Base-by-base conservation (phyloP, 2,113 vertebrate genomes). In the Herpetotheres cachinnans region DNA sequence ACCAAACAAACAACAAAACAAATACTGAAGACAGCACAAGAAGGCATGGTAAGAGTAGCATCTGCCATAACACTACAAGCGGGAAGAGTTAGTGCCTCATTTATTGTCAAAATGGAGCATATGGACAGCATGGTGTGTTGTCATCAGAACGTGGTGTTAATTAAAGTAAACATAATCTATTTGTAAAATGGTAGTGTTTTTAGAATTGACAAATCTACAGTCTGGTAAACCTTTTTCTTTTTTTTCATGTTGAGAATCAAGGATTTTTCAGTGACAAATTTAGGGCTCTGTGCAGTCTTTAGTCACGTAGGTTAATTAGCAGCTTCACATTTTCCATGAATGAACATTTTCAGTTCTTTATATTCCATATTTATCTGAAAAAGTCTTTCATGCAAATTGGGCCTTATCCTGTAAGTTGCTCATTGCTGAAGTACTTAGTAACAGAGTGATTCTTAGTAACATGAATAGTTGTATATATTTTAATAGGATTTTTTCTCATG, bases 61-160 rank as follows among this genome's bases (percentile, higher is more conserved):
- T 66, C 55, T 91, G 54, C 38, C 70, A 25, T 44, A 82, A 81
- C 36, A 19, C 73, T 67, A 62, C 19, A 56, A 76, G 29, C 24
- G 93, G 38, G 34, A 74, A 44, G 59, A 91, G 15, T 74, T 81
- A 92, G 11, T 82, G 20, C 7, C 65, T 91, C 34, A 21, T 91
- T 72, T 89, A 58, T 80, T 96, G 61, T 92, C 56, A 95, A 70
- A 94, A 86, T 22, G 50, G 27, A 95, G 12, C 54, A 94, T 96
- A 95, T 86, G 84, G 76, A 59, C 34, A 90, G 8, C 50, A 70
- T 88, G 27, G 50, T 96, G 44, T 66, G 89, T 90, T 80, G 81
- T 89, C 62, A 82, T 89, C 46, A n/a, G 5, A 95, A 52, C 5
- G 36, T 55, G 24, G 16, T 93, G 88, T 94, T 95, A 93, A 95